phyloP scores from a whole-genome alignment of 2,113 vertebrate species.

The Bostrychus sinensis region DNA sequence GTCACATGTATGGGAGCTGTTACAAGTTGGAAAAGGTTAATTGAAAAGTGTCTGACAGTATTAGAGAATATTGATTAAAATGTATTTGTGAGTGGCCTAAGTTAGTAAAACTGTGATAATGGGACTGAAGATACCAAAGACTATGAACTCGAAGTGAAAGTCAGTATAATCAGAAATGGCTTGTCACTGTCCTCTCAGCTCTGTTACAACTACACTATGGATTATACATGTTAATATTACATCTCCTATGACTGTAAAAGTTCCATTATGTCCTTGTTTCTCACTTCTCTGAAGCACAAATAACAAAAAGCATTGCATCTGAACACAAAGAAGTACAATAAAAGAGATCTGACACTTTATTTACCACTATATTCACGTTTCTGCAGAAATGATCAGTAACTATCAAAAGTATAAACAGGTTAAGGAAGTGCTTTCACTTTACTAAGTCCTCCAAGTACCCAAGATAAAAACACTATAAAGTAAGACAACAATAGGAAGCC shows the following conservation, averaged over 20 bases:
- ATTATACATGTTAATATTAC: slow-evolving; percentile 32
- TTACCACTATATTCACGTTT: slow-evolving; percentile 62
- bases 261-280: slow-evolving; percentile 29
- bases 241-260: slow-evolving; percentile 29
- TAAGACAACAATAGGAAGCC: slow-evolving; percentile 46
- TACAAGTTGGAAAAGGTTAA: slow-evolving; percentile 38
- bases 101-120: slow-evolving; percentile 26
- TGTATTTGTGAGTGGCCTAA: slow-evolving; percentile 22
- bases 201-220: slow-evolving; percentile 33
- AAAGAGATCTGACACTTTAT: slow-evolving; percentile 61
- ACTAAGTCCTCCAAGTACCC: slow-evolving; percentile 39
- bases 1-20: slow-evolving; percentile 66
- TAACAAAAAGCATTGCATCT: slow-evolving; percentile 55
- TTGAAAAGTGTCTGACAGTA: neutral
- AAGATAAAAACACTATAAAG: slow-evolving; percentile 54
- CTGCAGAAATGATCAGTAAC: slow-evolving; percentile 53
- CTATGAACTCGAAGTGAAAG: slow-evolving; percentile 13
- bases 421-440: slow-evolving; percentile 39
- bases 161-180: slow-evolving; percentile 17
- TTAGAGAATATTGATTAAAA: slow-evolving; percentile 4
- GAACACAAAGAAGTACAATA: slow-evolving; percentile 62
- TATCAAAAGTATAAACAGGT: slow-evolving; percentile 71
- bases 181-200: slow-evolving; percentile 9
- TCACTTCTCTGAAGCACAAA: slow-evolving; percentile 58
- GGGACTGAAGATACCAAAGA: slow-evolving; percentile 22